Base-by-base conservation (phyloP, 92 coral and sea anemone species). In the Paragorgia papillata region DNA sequence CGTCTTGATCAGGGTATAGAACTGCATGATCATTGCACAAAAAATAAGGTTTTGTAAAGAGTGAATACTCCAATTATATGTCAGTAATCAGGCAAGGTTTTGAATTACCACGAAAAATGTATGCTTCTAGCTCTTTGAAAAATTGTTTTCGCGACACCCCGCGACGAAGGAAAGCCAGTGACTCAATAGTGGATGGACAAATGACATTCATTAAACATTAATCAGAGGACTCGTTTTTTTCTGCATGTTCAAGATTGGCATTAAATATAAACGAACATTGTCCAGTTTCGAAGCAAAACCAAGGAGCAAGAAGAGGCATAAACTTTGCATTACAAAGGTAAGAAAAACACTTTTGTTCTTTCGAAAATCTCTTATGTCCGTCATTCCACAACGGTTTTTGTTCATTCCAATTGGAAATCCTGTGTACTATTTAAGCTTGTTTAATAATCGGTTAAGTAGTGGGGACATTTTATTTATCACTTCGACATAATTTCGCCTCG, bases 221-320 rank as follows among this genome's bases (percentile, higher is more conserved):
- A 68, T 68, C 35, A 14, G 8, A 35, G 48, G 54, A 21, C 35
- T 27, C 75, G 20, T 24, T 7, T 46, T 28, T 44, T 66, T 40
- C 37, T 27, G 39, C 35, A 33, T 20, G 25, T 48, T 26, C 21
- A 27, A 33, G 75, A 39, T 40, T 39, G 55, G n/a, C 75, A 68
- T 68, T 68, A 68, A 68, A 68, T 68, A 68, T 68, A 48, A 22
- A 68, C 58, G 75, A 68, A 27, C 30, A 34, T 28, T 68, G 75
- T 68, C 75, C 75, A 34, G 30, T 18, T 68, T 44, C 26, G 20
- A 4, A n/a, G 9, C 41, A 9, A 60, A 46, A 49, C 40, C 30
- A 46, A 68, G 34, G 58, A 21, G 24, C 35, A 14, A 28, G 60
- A 13, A 68, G 30, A 2, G n/a, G 53, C 24, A 39, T 9, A 59